A percentile compares a stretch with the other conserved stretches of the same genome.
phyloP scores from a whole-genome alignment of 2,888 invertebrate genomes.

The Nomada lathburiana region DNA sequence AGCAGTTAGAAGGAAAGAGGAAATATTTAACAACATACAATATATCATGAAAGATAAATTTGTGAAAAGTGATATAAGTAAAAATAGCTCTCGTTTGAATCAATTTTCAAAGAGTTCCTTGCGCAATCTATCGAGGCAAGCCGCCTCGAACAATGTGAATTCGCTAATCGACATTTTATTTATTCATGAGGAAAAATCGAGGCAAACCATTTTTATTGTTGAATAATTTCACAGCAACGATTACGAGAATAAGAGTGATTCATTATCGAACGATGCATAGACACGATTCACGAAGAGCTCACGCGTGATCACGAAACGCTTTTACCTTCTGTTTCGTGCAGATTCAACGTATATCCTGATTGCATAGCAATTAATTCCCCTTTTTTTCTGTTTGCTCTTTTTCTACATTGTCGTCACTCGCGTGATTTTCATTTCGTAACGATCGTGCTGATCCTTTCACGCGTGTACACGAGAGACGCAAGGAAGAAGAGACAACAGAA shows the following conservation, averaged over 20 bases:
- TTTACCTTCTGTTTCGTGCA: slow-evolving; percentile 17
- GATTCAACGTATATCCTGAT: slow-evolving; percentile 7
- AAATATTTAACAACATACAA: no score
- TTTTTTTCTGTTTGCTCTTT: background rate
- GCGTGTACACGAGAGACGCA: background rate
- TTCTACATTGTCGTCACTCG: background rate
- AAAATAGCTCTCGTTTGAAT: background rate
- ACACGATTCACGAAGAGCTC: background rate
- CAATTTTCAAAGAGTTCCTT: background rate
- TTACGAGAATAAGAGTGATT: slow-evolving; percentile 11
- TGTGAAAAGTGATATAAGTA: background rate
- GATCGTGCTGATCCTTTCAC: slow-evolving; percentile 25
- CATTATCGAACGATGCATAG: slow-evolving; percentile 4
- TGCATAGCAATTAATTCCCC: background rate
- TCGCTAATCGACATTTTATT: background rate
- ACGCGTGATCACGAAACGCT: slow-evolving; percentile 5
- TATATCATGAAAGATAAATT: no score
- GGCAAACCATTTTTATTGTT: background rate
- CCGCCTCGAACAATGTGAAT: background rate
- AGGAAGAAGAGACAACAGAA: background rate
- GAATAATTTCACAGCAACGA: slow-evolving; percentile 2
- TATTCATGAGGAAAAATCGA: slow-evolving; percentile 19
- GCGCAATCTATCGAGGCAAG: background rate
- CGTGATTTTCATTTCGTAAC: slow-evolving; percentile 24
- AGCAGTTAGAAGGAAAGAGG: no score